Evolutionary conservation across 2,113 vertebrate genomes (phyloP).

Genomic region (Promerops cafer): DNA sequence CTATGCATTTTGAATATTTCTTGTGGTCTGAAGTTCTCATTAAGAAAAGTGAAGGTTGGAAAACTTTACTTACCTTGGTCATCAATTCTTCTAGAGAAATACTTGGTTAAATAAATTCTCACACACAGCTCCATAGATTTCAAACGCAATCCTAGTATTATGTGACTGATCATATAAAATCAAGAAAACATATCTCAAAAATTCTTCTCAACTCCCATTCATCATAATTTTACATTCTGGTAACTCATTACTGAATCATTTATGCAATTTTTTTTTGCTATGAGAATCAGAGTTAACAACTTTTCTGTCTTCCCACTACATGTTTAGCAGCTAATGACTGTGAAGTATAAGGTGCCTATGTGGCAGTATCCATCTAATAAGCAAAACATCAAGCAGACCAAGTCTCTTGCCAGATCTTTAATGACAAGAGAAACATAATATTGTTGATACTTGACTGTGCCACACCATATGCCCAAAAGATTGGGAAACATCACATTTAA

Average conservation of each 20-base stretch:
- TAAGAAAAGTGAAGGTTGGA: neutral
- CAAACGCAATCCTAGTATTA: neutral
- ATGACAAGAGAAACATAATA: neutral
- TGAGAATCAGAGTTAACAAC: neutral
- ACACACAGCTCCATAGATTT: neutral
- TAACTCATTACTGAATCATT: neutral
- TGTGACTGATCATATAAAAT: neutral
- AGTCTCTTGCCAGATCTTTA: neutral
- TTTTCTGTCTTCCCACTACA: neutral
- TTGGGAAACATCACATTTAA: neutral
- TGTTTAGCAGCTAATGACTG: neutral
- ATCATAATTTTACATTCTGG: neutral
- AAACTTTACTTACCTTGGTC: neutral
- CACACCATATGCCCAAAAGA: neutral
- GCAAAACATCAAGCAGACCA: neutral
- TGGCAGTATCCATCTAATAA: neutral
- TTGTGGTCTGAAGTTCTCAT: neutral
- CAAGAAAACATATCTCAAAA: neutral
- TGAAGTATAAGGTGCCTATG: neutral
- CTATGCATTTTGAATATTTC: neutral
- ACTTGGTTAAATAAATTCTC: neutral
- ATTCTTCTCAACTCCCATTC: neutral
- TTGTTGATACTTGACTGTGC: neutral
- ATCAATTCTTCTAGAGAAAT: neutral
- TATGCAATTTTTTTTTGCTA: neutral